Evolutionary conservation across 2,113 vertebrate species (phyloP).

Genomic region (Cryptomyrus ogoouensis): DNA sequence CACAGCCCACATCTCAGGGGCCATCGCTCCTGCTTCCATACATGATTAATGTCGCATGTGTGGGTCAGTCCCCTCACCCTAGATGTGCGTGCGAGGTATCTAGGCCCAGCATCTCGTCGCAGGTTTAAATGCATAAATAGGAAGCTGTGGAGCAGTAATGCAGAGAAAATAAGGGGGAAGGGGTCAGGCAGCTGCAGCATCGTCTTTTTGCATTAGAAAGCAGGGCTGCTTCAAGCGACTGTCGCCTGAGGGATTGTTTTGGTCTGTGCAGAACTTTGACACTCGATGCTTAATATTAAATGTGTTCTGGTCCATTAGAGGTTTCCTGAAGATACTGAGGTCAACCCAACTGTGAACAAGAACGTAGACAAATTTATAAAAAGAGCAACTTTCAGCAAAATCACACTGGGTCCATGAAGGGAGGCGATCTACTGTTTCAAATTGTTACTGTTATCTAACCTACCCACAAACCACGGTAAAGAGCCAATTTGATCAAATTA

Average conservation of each 20-base stretch:
- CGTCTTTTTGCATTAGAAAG: neutral
- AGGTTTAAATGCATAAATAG: neutral
- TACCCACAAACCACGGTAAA: neutral
- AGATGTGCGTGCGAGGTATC: neutral
- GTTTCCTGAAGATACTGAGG: neutral
- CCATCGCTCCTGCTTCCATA: neutral
- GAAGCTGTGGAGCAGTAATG: neutral
- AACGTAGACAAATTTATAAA: neutral
- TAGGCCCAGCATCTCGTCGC: neutral
- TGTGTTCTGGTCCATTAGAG: neutral
- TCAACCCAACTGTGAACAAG: neutral
- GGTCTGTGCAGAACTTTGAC: neutral
- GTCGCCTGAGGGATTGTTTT: neutral
- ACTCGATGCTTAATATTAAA: constrained; percentile 16
- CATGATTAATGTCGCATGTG: neutral
- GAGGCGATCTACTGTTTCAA: neutral
- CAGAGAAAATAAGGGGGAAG: neutral
- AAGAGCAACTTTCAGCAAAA: neutral
- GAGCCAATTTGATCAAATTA: neutral
- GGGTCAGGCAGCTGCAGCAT: neutral
- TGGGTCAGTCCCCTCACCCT: neutral
- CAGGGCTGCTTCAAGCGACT: neutral
- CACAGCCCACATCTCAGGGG: neutral
- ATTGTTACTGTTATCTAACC: neutral
- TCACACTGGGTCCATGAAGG: neutral